Evolutionary conservation across 2,797 vertebrate genomes (phyloP).

Genomic region (Sparus aurata): DNA sequence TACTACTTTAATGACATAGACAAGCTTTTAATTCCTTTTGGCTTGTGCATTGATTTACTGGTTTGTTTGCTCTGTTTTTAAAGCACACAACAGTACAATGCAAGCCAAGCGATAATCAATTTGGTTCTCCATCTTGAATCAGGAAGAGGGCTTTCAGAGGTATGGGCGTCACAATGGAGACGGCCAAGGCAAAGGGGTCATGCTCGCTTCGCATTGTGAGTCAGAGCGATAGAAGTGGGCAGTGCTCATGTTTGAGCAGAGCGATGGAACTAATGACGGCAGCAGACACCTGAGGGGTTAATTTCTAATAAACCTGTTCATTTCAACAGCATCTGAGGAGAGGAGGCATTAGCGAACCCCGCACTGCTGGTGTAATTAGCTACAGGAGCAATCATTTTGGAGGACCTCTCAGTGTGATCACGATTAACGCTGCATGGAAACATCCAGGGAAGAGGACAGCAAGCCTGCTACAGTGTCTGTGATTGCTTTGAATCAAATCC

Average conservation of each 20-base stretch:
- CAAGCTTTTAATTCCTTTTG: background rate
- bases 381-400: slow-evolving; percentile 19
- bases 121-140: background rate
- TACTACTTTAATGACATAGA: background rate
- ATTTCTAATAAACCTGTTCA: slow-evolving; percentile 32
- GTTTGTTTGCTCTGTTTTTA: slow-evolving; percentile 40
- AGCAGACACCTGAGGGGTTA: slow-evolving; percentile 21
- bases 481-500: background rate
- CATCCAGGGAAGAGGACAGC: slow-evolving; percentile 32
- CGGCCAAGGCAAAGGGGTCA: background rate
- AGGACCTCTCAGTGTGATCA: slow-evolving; percentile 26
- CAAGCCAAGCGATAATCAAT: slow-evolving; percentile 42
- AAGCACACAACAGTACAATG: slow-evolving; percentile 17
- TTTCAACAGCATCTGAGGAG: background rate
- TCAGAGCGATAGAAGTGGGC: background rate
- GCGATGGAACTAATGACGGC: slow-evolving; percentile 5
- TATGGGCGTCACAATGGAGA: slow-evolving; percentile 43
- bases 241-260: slow-evolving; percentile 7
- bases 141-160: slow-evolving; percentile 13
- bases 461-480: background rate
- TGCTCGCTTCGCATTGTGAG: slow-evolving; percentile 15
- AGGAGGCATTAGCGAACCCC: slow-evolving; percentile 1
- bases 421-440: slow-evolving; percentile 50
- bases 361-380: slow-evolving; percentile 43
- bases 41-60: slow-evolving; percentile 37